Percentiles rank a stretch among this genome's conserved stretches.
These are phyloP conservation scores for Rattus norvegicus DNA, from an alignment of 2,113 vertebrate species.

Conservation along the genomic window DNA sequence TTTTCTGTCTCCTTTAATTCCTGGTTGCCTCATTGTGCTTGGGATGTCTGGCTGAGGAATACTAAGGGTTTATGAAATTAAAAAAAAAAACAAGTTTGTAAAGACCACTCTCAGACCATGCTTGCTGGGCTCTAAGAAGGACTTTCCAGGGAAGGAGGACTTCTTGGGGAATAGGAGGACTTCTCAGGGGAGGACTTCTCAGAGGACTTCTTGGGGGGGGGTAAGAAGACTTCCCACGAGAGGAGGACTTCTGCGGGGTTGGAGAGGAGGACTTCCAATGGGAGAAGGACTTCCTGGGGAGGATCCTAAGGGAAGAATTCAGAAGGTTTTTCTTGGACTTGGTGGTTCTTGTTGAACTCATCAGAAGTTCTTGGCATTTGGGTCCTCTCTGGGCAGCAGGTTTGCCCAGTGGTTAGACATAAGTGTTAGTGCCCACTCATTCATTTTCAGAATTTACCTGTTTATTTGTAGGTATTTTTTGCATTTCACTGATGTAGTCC, in stretches of 20 bases:
- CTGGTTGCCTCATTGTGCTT: background rate
- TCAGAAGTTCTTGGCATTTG: background rate
- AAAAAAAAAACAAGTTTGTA: background rate
- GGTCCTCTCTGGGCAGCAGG: background rate
- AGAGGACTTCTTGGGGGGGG: background rate
- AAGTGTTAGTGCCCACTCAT: background rate
- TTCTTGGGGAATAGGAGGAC: background rate
- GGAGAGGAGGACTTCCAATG: background rate
- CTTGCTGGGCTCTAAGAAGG: background rate
- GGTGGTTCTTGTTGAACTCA: background rate
- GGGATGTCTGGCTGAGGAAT: background rate
- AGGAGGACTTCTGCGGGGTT: no score
- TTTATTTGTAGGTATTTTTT: background rate
- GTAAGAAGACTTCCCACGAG: no score
- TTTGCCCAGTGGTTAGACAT: background rate
- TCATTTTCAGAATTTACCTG: background rate
- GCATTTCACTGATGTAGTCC: background rate
- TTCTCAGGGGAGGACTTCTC: background rate
- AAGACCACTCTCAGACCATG: background rate
- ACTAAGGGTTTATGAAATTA: background rate
- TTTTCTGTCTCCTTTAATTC: constrained; percentile 7
- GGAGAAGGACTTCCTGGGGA: background rate
- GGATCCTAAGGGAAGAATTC: background rate
- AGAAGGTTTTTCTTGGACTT: background rate
- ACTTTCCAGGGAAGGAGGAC: background rate